These are phyloP conservation scores for Contarinia nasturtii DNA, from an alignment of 1,140 invertebrate genomes.

Conservation along the genomic window DNA sequence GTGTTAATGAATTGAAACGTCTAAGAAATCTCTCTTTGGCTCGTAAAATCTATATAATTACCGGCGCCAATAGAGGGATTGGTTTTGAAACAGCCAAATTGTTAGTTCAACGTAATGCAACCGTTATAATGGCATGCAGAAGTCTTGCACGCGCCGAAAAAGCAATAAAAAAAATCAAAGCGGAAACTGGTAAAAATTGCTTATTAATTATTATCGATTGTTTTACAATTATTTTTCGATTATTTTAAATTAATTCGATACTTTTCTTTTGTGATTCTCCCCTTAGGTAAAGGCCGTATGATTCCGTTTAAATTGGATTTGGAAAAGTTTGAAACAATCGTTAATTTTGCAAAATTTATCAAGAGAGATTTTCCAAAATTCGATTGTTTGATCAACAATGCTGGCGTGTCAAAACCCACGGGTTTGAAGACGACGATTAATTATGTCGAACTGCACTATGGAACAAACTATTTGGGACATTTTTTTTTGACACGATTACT, in stretches of 20 bases:
- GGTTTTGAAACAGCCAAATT: conserved; percentile 54
- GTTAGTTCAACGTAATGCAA: conserved; percentile 40
- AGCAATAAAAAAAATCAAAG: conserved; percentile 38
- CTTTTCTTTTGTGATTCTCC: too few relatives aligned
- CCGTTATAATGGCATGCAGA: conserved; percentile 55
- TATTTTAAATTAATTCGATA: too few relatives aligned
- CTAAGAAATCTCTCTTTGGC: conserved; percentile 15
- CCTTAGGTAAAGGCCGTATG: conserved; percentile 26
- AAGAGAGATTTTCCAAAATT: conserved; percentile 35
- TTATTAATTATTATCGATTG: too few relatives aligned
- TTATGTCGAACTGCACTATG: conserved; percentile 68
- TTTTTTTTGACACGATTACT: conserved; percentile 73
- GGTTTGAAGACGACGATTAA: conserved; percentile 42
- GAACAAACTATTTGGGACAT: conserved; percentile 63
- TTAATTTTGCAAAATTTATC: conserved; percentile 33
- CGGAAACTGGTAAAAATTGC: too few relatives aligned
- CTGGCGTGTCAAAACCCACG: conserved; percentile 39
- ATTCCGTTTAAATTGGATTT: conserved; percentile 46
- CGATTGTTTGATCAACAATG: conserved; percentile 61
- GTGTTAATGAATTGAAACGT: conserved; percentile 22
- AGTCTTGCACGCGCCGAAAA: conserved; percentile 36
- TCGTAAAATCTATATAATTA: conserved; percentile 43
- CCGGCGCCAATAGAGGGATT: conserved; percentile 63
- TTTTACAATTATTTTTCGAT: too few relatives aligned
- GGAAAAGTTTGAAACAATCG: conserved; percentile 37